Percentiles rank a stretch among this genome's conserved stretches.
Evolutionary conservation across 2,113 vertebrate genomes (phyloP).

Genomic region (Amblyornis subalaris): DNA sequence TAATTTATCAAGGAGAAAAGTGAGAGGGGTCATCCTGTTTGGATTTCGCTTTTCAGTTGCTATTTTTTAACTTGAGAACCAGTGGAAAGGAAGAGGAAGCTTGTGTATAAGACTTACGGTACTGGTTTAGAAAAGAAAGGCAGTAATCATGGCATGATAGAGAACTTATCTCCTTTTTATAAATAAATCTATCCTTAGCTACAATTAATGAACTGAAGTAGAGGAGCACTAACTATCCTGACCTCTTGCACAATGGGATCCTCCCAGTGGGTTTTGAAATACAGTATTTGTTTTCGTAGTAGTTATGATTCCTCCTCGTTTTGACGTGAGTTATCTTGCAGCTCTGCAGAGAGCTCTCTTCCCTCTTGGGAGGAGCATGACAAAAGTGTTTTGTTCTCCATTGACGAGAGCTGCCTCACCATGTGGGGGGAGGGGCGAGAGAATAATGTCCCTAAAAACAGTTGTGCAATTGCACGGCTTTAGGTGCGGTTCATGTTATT

Average conservation of each 20-base stretch:
- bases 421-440: background rate
- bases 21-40: background rate
- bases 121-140: background rate
- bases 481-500: background rate
- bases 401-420: background rate
- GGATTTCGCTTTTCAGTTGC: background rate
- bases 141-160: background rate
- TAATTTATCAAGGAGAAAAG: background rate
- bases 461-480: background rate
- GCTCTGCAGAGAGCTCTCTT: background rate
- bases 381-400: constrained; percentile 21
- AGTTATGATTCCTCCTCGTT: constrained; percentile 19
- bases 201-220: background rate
- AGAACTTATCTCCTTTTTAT: background rate
- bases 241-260: constrained; percentile 11
- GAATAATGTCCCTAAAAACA: background rate
- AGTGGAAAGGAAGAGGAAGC: background rate
- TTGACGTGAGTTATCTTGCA: constrained; percentile 4
- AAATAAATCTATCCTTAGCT: background rate
- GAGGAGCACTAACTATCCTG: background rate
- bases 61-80: background rate
- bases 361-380: background rate
- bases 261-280: constrained; percentile 46
- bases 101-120: background rate
- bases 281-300: constrained; percentile 55